Conservation (phyloP, 2,797 vertebrate genomes). For the Astyanax mexicanus region DNA sequence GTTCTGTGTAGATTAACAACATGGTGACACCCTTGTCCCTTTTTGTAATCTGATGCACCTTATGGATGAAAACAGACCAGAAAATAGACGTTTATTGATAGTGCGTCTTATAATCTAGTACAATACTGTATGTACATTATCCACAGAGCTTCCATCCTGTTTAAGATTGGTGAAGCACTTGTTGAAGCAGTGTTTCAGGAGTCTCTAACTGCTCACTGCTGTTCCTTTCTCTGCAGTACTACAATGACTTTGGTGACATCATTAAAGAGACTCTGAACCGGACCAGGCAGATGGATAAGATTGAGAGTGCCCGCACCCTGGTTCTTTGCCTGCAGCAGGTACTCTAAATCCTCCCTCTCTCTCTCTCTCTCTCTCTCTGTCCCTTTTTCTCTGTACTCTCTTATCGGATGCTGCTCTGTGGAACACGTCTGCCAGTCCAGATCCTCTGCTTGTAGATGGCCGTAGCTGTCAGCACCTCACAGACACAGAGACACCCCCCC, state of each 20-base stretch:
- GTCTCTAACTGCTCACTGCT: constrained; percentile 3
- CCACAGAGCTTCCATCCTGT: not conserved
- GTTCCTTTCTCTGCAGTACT: constrained; percentile 67
- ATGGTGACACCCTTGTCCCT: too few relatives aligned
- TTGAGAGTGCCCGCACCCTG: constrained; percentile 84
- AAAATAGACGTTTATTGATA: too few relatives aligned
- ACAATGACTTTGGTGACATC: constrained; percentile 91
- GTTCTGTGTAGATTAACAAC: too few relatives aligned
- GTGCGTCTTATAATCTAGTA: too few relatives aligned
- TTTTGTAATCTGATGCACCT: too few relatives aligned
- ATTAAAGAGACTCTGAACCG: constrained; percentile 89
- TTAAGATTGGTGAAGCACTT: not conserved
- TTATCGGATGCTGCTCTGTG: constrained; percentile 26
- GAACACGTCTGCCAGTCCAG: constrained; percentile 43
- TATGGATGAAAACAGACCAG: too few relatives aligned
- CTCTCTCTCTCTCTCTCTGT: not conserved
- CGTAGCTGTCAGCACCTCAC: constrained; percentile 46
- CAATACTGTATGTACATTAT: not conserved
- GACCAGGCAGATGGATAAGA: constrained; percentile 86
- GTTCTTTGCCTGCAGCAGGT: constrained; percentile 91
- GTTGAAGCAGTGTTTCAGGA: not conserved
- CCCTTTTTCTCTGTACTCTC: not conserved
- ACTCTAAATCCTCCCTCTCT: constrained; percentile 44
- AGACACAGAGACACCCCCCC: not conserved
- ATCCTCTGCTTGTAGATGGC: constrained; percentile 20